Evolutionary conservation across 2,888 invertebrate genomes (phyloP).

Genomic region (Itoplectis maculator): DNA sequence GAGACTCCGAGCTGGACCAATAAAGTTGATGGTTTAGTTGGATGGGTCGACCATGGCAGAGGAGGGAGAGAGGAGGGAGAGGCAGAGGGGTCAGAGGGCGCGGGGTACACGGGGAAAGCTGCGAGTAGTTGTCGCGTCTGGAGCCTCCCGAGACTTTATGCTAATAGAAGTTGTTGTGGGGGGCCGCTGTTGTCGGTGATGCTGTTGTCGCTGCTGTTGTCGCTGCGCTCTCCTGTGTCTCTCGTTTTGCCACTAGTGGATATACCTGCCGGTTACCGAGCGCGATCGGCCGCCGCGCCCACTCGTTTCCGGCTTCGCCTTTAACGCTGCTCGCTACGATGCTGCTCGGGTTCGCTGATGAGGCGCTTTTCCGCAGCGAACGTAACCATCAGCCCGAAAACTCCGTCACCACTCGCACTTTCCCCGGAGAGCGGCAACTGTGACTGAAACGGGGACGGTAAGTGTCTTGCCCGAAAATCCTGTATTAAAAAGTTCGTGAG

Average conservation of each 20-base stretch:
- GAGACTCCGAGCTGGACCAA: slow-evolving; percentile 72
- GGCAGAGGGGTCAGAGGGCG: too few relatives aligned
- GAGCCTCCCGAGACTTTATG: slow-evolving; percentile 78
- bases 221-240: slow-evolving; percentile 55
- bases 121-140: slow-evolving; percentile 77
- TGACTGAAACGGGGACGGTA: not conserved
- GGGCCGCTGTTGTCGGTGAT: slow-evolving; percentile 49
- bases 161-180: slow-evolving; percentile 79
- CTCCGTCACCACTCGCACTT: slow-evolving; percentile 2
- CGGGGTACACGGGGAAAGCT: slow-evolving; percentile 64
- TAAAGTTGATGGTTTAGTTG: slow-evolving; percentile 79
- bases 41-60: slow-evolving; percentile 54
- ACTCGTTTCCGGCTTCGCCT: slow-evolving; percentile 43
- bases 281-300: too few relatives aligned
- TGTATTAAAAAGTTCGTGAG: too few relatives aligned
- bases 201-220: slow-evolving; percentile 56
- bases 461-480: not conserved
- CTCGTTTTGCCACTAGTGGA: slow-evolving; percentile 21
- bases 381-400: too few relatives aligned
- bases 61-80: too few relatives aligned
- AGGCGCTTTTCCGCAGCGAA: slow-evolving; percentile 6
- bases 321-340: slow-evolving; percentile 17
- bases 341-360: slow-evolving; percentile 20
- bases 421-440: not conserved
- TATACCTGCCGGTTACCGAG: too few relatives aligned